Evolutionary conservation across 2,113 vertebrate species (phyloP).

Genomic region (Cygnus atratus): DNA sequence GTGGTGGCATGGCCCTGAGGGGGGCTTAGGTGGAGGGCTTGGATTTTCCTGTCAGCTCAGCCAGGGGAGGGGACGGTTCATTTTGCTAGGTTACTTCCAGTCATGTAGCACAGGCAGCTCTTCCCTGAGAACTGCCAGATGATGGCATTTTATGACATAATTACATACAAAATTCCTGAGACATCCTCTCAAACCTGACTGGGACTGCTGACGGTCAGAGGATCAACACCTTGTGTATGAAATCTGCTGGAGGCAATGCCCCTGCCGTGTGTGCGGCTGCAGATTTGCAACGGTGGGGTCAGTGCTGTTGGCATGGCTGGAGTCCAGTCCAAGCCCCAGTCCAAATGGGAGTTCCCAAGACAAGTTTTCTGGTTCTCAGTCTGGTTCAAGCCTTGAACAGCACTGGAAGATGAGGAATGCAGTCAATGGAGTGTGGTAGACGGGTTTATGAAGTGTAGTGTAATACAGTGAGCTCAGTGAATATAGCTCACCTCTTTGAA

Average conservation of each 20-base stretch:
- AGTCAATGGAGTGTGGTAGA: rapidly evolving
- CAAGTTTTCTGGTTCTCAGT: too few species aligned
- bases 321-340: rapidly evolving
- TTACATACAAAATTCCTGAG: background rate
- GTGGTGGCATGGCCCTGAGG: background rate
- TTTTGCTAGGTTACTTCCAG: rapidly evolving
- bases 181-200: background rate
- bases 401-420: background rate
- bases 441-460: rapidly evolving
- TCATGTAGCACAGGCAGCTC: too few species aligned
- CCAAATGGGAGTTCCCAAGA: background rate
- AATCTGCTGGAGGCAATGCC: background rate
- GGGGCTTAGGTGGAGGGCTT: rapidly evolving
- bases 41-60: rapidly evolving
- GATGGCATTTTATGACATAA: too few species aligned
- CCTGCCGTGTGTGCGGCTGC: rapidly evolving
- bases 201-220: rapidly evolving
- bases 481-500: background rate
- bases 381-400: background rate
- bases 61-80: rapidly evolving
- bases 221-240: background rate
- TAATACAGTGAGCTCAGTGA: background rate
- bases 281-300: too few species aligned
- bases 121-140: background rate
- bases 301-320: background rate